phyloP scores from a whole-genome alignment of 2,113 vertebrate species.

The Isichthys henryi region DNA sequence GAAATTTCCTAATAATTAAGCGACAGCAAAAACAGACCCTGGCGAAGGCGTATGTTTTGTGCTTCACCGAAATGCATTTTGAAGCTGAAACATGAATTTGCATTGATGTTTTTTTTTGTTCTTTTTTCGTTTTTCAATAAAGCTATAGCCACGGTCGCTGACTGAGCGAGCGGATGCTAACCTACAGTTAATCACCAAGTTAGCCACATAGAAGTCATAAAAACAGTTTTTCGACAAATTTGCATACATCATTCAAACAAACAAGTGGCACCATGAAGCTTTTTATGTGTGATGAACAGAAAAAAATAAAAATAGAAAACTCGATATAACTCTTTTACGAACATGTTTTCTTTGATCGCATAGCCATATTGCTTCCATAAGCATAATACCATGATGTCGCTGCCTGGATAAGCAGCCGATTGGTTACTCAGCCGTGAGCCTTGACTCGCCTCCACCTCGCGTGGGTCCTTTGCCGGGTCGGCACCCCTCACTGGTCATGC shows the following conservation, averaged over 20 bases:
- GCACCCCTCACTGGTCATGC: slow-evolving; percentile 55
- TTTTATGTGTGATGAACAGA: slow-evolving; percentile 34
- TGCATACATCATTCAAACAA: slow-evolving; percentile 35
- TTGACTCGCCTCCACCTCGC: slow-evolving; percentile 19
- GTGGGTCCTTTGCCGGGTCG: background rate
- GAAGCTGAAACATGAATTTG: slow-evolving; percentile 26
- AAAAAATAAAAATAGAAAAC: slow-evolving; percentile 39
- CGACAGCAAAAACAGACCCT: background rate
- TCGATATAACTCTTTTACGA: slow-evolving; percentile 36
- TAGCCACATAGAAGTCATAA: slow-evolving; percentile 35
- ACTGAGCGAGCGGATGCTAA: slow-evolving; percentile 24
- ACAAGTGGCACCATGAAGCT: slow-evolving; percentile 33
- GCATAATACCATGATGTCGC: slow-evolving; percentile 17
- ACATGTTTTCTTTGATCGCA: slow-evolving; percentile 30
- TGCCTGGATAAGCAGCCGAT: slow-evolving; percentile 16
- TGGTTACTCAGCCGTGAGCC: slow-evolving; percentile 32
- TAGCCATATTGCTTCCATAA: slow-evolving; percentile 27
- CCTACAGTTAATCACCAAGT: slow-evolving; percentile 24
- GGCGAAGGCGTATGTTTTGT: slow-evolving; percentile 8
- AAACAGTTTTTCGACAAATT: slow-evolving; percentile 35
- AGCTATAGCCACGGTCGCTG: slow-evolving; percentile 29
- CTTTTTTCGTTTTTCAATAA: background rate
- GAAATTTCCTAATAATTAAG: slow-evolving; percentile 19
- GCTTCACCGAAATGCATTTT: slow-evolving; percentile 25
- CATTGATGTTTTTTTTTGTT: background rate